Percentiles rank a stretch among this genome's conserved stretches.
phyloP scores from a whole-genome alignment of 2,888 invertebrate genomes.

The Rhopalosiphum nymphaeae region DNA sequence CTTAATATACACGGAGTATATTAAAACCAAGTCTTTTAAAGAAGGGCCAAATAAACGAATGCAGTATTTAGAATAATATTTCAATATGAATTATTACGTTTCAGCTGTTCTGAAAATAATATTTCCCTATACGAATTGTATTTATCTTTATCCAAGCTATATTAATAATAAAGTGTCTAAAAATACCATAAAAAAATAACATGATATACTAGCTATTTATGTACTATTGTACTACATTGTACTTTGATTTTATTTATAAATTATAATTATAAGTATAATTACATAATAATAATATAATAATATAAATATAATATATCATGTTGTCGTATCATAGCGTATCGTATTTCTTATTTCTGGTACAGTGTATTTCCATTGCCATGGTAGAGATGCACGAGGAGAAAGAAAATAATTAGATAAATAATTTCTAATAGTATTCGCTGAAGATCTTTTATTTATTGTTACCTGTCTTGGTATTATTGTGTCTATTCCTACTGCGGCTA shows the following conservation, averaged over 20 bases:
- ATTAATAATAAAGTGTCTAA: constrained; percentile 33
- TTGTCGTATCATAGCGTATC: neutral
- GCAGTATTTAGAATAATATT: constrained; percentile 24
- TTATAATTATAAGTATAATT: constrained; percentile 23
- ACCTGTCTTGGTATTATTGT: neutral
- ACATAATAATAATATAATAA: neutral
- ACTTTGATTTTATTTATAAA: constrained; percentile 21
- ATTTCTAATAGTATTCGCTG: constrained; percentile 2
- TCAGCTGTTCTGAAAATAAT: constrained; percentile 38
- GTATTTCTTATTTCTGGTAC: neutral
- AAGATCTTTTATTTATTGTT: neutral
- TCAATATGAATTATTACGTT: constrained; percentile 31
- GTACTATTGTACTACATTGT: constrained; percentile 37
- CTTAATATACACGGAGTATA: neutral
- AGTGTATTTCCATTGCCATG: neutral
- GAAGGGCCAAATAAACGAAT: too few species aligned
- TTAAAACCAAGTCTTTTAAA: too few species aligned
- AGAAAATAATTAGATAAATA: constrained; percentile 37
- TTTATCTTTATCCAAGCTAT: constrained; percentile 37
- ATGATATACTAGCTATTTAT: constrained; percentile 34
- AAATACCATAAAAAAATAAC: neutral
- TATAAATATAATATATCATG: too few species aligned
- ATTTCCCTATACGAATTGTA: constrained; percentile 30
- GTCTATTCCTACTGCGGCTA: neutral
- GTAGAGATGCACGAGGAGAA: neutral